Percentiles rank a stretch among this genome's conserved stretches.
Evolutionary conservation across 2,797 vertebrate genomes (phyloP).

Genomic region (Typhlichthys eigenmanni): DNA sequence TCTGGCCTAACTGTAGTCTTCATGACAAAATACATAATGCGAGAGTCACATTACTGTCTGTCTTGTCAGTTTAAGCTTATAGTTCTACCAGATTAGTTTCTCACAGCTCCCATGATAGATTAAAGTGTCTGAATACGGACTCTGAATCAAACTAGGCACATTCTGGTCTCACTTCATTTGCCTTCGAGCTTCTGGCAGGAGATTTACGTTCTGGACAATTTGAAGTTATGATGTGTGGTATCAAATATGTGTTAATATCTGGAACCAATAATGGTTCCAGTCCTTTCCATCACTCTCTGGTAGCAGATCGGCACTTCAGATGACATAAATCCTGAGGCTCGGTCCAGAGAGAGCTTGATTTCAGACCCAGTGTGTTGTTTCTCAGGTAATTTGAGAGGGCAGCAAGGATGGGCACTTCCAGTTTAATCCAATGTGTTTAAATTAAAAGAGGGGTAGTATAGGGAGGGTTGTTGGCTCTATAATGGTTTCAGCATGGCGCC

Average conservation of each 20-base stretch:
- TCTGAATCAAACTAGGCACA: no score
- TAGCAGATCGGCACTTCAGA: conserved; percentile 34
- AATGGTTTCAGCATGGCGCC: conserved; percentile 77
- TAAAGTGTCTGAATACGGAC: not conserved
- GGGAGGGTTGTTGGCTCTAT: conserved; percentile 68
- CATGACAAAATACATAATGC: not conserved
- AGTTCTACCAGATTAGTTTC: not conserved
- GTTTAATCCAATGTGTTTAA: conserved; percentile 67
- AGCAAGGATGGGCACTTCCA: conserved; percentile 56
- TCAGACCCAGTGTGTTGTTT: conserved; percentile 50
- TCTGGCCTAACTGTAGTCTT: not conserved
- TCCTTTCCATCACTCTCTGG: conserved; percentile 14
- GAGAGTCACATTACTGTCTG: conserved; percentile 21
- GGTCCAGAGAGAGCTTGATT: conserved; percentile 42
- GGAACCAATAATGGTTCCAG: conserved; percentile 12
- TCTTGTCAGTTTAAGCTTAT: not conserved
- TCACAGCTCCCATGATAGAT: not conserved
- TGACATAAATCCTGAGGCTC: conserved; percentile 17
- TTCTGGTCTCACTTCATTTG: conserved; percentile 4
- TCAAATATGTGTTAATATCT: conserved; percentile 13
- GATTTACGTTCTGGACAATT: conserved; percentile 14
- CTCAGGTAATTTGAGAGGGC: conserved; percentile 44
- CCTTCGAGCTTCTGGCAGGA: not conserved
- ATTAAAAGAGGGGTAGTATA: conserved; percentile 29
- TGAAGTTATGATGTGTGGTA: conserved; percentile 13